Conservation (phyloP, 2,888 invertebrate genomes). For the Apodemia hepburni region DNA sequence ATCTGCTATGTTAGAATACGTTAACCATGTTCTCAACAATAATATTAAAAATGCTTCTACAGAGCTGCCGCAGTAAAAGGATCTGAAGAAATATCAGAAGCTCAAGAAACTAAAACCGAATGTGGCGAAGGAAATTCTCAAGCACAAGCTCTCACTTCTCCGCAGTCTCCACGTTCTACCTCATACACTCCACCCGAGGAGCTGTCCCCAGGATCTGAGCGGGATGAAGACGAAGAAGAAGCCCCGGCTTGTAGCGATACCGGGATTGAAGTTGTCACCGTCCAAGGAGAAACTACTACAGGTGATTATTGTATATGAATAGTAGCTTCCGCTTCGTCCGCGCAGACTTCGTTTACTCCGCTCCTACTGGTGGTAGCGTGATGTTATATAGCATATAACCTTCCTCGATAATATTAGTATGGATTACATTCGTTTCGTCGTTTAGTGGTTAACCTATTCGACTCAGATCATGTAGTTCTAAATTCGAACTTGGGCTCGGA, state of each 20-base stretch:
- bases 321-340: no score
- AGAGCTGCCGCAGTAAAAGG: constrained; percentile 67
- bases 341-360: no score
- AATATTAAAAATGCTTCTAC: constrained; percentile 16
- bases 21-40: neutral
- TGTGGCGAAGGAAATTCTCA: constrained; percentile 31
- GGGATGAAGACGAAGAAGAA: constrained; percentile 52
- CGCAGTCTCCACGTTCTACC: constrained; percentile 29
- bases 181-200: constrained; percentile 62
- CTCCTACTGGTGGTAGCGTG: no score
- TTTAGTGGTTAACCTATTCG: no score
- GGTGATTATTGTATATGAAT: constrained; percentile 33
- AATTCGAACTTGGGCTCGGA: no score
- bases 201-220: constrained; percentile 60
- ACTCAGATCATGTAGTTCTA: no score
- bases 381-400: no score
- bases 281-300: constrained; percentile 41
- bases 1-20: no score
- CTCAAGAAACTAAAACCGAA: constrained; percentile 31
- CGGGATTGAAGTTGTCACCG: constrained; percentile 48
- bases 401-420: no score
- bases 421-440: no score
- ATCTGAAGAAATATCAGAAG: constrained; percentile 33
- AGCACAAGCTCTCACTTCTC: constrained; percentile 28
- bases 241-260: constrained; percentile 39